These are phyloP conservation scores for Brachypteracias leptosomus DNA, from an alignment of 2,113 vertebrate genomes.

Conservation along the genomic window DNA sequence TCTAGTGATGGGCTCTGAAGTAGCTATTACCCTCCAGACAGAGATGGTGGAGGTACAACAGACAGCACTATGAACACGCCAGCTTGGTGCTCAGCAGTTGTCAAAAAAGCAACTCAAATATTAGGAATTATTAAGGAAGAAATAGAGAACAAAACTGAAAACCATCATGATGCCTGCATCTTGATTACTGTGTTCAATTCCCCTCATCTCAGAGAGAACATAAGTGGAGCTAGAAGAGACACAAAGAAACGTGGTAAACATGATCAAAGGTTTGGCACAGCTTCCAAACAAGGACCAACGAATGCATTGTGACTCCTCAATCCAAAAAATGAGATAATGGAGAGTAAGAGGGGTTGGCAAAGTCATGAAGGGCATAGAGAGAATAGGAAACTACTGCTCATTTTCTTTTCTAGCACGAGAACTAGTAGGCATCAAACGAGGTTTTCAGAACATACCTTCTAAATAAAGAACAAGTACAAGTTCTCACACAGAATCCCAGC, in stretches of 20 bases:
- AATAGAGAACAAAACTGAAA: background rate
- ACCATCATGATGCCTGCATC: background rate
- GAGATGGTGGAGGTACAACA: background rate
- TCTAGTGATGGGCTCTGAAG: background rate
- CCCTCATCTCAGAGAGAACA: background rate
- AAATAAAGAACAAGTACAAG: background rate
- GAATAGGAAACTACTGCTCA: background rate
- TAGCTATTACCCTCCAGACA: background rate
- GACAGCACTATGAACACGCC: background rate
- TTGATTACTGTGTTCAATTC: background rate
- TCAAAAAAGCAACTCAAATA: background rate
- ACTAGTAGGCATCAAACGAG: background rate
- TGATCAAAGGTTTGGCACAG: background rate
- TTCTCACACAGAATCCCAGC: too few relatives aligned
- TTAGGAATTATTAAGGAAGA: background rate
- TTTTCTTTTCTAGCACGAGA: background rate
- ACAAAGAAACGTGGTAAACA: background rate
- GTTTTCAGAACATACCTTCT: background rate
- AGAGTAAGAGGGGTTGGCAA: background rate
- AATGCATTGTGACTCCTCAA: fast-evolving
- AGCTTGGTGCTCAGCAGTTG: background rate
- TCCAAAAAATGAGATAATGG: background rate
- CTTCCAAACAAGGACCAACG: background rate
- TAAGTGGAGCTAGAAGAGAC: background rate
- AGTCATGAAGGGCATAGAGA: background rate